phyloP scores from a whole-genome alignment of 2,113 vertebrate species.

The Athene cunicularia region DNA sequence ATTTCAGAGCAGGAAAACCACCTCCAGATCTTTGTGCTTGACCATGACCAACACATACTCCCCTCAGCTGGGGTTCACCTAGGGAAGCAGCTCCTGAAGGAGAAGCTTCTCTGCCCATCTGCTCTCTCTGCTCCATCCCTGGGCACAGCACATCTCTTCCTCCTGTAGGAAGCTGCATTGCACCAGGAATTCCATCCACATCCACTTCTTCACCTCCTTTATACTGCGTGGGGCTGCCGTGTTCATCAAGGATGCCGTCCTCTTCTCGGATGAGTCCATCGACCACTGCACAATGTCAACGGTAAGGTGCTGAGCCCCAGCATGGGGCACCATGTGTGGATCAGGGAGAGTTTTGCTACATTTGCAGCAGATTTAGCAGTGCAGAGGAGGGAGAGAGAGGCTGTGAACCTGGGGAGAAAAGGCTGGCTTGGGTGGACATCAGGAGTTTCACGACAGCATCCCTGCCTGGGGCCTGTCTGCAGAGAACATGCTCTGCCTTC shows the following conservation, averaged over 20 bases:
- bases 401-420: neutral
- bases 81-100: neutral
- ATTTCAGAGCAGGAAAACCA: neutral
- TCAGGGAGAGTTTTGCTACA: neutral
- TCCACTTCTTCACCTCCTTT: slow-evolving; percentile 88
- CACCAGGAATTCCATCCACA: slow-evolving; percentile 90
- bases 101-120: neutral
- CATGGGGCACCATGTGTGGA: fast-evolving
- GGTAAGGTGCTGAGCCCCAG: slow-evolving; percentile 54
- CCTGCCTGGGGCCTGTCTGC: neutral
- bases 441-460: neutral
- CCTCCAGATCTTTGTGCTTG: neutral
- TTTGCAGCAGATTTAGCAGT: neutral
- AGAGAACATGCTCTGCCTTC: neutral
- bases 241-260: slow-evolving; percentile 83
- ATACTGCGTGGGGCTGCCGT: slow-evolving; percentile 82
- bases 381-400: neutral
- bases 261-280: slow-evolving; percentile 81
- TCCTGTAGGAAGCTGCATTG: slow-evolving; percentile 84
- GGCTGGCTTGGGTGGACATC: neutral
- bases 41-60: neutral
- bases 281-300: slow-evolving; percentile 87
- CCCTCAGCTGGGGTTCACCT: neutral
- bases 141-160: neutral
- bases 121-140: neutral